These are phyloP conservation scores for Saccostrea echinata DNA, from an alignment of 1,140 invertebrate species.

Conservation along the genomic window DNA sequence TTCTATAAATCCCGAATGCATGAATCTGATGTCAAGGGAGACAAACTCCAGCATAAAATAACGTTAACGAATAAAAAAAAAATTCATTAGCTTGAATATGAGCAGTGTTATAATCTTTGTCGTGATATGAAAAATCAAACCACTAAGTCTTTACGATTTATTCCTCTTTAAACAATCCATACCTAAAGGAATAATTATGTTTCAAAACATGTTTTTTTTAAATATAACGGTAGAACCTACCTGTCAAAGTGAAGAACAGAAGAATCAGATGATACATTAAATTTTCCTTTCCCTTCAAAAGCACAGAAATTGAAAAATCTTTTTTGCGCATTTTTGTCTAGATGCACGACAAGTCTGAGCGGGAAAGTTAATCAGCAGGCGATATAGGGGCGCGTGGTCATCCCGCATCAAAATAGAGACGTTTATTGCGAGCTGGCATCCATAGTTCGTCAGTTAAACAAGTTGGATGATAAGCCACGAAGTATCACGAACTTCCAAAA, in stretches of 20 bases:
- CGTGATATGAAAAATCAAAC: too few species aligned
- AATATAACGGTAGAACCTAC: not conserved
- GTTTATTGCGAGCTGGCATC: slow-evolving; percentile 7
- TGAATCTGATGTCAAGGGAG: too few species aligned
- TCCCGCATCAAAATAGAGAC: slow-evolving; percentile 6
- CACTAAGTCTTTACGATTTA: too few species aligned
- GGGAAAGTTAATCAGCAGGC: not conserved
- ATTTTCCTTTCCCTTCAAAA: not conserved
- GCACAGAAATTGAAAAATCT: not conserved
- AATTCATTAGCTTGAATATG: too few species aligned
- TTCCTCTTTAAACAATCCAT: too few species aligned
- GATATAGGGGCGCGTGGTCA: not conserved
- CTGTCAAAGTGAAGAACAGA: not conserved
- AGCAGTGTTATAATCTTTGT: too few species aligned
- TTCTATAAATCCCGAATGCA: too few species aligned
- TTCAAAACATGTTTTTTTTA: not conserved
- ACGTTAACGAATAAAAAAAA: too few species aligned
- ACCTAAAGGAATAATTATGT: too few species aligned
- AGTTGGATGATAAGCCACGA: not conserved
- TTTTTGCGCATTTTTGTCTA: not conserved
- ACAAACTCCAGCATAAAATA: too few species aligned
- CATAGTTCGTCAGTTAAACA: slow-evolving; percentile 21
- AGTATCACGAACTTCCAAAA: not conserved
- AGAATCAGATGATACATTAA: not conserved
- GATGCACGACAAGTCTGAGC: not conserved